Evolutionary conservation across 2,797 vertebrate species (phyloP).

Genomic region (Gephyroberyx darwinii): DNA sequence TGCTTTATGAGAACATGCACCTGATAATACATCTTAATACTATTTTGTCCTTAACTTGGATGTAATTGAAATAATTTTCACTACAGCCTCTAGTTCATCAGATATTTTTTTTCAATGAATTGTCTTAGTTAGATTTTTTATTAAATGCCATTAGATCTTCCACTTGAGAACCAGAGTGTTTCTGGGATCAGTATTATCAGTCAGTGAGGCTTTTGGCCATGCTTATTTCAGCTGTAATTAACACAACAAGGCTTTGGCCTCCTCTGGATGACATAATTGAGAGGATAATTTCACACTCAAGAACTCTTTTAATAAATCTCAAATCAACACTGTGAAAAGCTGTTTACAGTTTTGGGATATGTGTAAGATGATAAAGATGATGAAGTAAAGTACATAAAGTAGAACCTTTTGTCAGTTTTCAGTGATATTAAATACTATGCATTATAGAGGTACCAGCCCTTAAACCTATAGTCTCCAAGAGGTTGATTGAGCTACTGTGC

Average conservation of each 20-base stretch:
- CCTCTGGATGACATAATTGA: background rate
- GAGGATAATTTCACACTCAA: slow-evolving; percentile 12
- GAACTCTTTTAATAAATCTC: slow-evolving; percentile 4
- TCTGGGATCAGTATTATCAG: background rate
- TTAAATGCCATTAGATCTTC: background rate
- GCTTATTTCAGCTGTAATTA: slow-evolving; percentile 9
- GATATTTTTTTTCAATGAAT: background rate
- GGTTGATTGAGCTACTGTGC: background rate
- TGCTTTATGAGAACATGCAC: background rate
- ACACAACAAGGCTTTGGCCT: background rate
- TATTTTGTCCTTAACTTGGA: slow-evolving; percentile 1
- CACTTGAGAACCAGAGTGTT: background rate
- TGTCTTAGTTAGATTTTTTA: background rate
- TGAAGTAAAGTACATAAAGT: background rate
- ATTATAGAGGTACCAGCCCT: too few relatives aligned
- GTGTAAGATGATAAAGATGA: background rate
- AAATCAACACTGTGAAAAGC: background rate
- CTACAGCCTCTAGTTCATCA: background rate
- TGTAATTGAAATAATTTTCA: too few relatives aligned
- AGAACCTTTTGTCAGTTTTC: background rate
- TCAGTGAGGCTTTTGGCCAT: background rate
- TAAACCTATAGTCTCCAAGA: background rate
- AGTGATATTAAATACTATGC: background rate
- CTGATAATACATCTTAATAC: slow-evolving; percentile 4
- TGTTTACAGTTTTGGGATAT: background rate